A percentile compares a stretch with the other conserved stretches of the same genome.
phyloP scores from a whole-genome alignment of 2,888 invertebrate genomes.

The Apantesis nais region DNA sequence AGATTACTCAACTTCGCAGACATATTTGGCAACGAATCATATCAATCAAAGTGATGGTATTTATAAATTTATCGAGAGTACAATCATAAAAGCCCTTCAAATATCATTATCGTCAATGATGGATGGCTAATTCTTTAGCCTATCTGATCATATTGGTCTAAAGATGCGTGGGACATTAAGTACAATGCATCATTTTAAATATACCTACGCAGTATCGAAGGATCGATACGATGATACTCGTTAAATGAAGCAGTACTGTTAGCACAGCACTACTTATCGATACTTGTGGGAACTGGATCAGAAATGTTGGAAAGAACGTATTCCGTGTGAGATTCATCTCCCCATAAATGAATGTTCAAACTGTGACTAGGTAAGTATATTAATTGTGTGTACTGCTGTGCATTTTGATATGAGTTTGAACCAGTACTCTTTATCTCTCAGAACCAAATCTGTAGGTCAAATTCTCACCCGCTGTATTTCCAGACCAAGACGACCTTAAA shows the following conservation, averaged over 20 bases:
- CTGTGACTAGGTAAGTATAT: not conserved
- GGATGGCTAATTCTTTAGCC: constrained; percentile 76
- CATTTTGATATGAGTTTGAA: not conserved
- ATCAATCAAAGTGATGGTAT: constrained; percentile 56
- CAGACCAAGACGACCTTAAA: no score
- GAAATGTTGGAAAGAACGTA: not conserved
- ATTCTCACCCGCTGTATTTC: no score
- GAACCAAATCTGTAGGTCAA: no score
- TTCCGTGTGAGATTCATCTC: not conserved
- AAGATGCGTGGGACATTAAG: constrained; percentile 80
- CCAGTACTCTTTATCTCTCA: not conserved
- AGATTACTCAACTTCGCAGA: constrained; percentile 45
- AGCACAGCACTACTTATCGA: constrained; percentile 42
- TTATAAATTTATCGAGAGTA: constrained; percentile 69
- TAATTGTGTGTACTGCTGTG: no score
- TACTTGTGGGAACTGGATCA: constrained; percentile 20
- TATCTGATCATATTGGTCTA: constrained; percentile 75
- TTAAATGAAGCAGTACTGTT: constrained; percentile 49
- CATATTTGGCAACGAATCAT: constrained; percentile 44
- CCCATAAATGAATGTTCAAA: not conserved
- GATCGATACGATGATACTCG: constrained; percentile 46
- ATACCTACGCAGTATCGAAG: constrained; percentile 49
- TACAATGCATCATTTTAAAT: constrained; percentile 79
- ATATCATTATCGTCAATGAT: constrained; percentile 82
- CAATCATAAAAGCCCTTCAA: constrained; percentile 77